Evolutionary conservation across 2,888 invertebrate species (phyloP), one percentile per base, ranked within the genome.

Genomic region (Xanthorhoe spadicearia): DNA sequence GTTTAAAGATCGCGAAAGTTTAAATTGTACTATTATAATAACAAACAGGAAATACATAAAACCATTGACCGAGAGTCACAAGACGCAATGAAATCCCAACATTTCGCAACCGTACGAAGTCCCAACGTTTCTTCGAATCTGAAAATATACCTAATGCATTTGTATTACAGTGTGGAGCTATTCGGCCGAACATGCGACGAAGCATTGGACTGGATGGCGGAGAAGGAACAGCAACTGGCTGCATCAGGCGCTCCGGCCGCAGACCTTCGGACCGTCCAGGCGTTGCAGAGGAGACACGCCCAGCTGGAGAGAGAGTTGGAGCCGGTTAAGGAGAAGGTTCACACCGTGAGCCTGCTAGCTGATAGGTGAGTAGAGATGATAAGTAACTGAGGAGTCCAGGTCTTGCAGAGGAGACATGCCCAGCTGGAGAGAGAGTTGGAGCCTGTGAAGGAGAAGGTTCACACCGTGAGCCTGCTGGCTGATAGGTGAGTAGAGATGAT

Each of bases 151-250:
- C 10, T 15, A n/a, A 48, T 17, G 8, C 17, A 15, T 7, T 15
- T 48, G 7, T 17, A 8, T 51, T 38, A 0, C 18, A 97, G 97
- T 81, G 98, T 99, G 77, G 99, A 99, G 84, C 93, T 99, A 8
- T 99, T 99, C 93, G 96, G 98, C 82, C 96, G 98, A 61, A 98
- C 98, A 0, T 99, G 99, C 87, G 98, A 98, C 83, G 99, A 99
- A 85, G 98, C 99, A 0, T 95, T 97, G 73, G 98, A 98, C 83
- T 99, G 99, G 99, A 99, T 99, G 97, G 94, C 96, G 61, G 99
- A 99, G 90, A 99, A 99, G 89, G 97, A 98, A 94, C 96, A 96
- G 69, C 98, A 98, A 84, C 87, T 99, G 65, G 98, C 97, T 52
- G 95, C 95, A 0, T 95, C 95, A 0, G 95, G 95, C 43, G 78